These are phyloP conservation scores for Odontesthes bonariensis DNA, from an alignment of 2,113 vertebrate species.

Conservation along the genomic window DNA sequence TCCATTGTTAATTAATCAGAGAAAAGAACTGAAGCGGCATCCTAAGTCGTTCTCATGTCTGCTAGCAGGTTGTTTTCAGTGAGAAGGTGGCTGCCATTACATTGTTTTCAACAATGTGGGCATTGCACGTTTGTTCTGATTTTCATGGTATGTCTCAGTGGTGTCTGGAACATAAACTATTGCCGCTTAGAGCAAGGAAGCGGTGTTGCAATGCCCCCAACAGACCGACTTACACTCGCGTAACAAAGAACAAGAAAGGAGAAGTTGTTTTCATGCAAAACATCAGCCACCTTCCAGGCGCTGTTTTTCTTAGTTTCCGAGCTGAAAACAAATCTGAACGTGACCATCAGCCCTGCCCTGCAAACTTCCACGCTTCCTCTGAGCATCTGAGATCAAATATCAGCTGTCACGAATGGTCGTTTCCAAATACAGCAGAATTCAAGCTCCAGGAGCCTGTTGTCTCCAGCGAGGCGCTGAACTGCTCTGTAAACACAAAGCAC, in stretches of 20 bases:
- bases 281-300: constrained; percentile 1
- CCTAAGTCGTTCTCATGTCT: background rate
- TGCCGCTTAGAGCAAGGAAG: constrained; percentile 48
- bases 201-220: constrained; percentile 63
- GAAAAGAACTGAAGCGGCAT: background rate
- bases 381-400: constrained; percentile 9
- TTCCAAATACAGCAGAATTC: constrained; percentile 18
- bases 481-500: constrained; percentile 63
- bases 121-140: constrained; percentile 33
- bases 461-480: background rate
- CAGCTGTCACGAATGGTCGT: constrained; percentile 38
- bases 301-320: constrained; percentile 15
- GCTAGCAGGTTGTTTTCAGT: background rate
- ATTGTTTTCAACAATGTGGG: constrained; percentile 27
- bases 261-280: constrained; percentile 59
- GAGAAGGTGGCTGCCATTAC: constrained; percentile 17
- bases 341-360: constrained; percentile 5
- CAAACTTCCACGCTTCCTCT: constrained; percentile 1
- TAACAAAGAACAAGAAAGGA: constrained; percentile 47
- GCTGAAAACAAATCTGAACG: constrained; percentile 17
- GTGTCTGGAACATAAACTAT: constrained; percentile 41
- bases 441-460: constrained; percentile 19
- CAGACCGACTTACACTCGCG: constrained; percentile 42
- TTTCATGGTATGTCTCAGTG: constrained; percentile 51
- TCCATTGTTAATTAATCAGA: background rate